Conservation (phyloP, 2,888 invertebrate genomes). For the Metalampra italica region DNA sequence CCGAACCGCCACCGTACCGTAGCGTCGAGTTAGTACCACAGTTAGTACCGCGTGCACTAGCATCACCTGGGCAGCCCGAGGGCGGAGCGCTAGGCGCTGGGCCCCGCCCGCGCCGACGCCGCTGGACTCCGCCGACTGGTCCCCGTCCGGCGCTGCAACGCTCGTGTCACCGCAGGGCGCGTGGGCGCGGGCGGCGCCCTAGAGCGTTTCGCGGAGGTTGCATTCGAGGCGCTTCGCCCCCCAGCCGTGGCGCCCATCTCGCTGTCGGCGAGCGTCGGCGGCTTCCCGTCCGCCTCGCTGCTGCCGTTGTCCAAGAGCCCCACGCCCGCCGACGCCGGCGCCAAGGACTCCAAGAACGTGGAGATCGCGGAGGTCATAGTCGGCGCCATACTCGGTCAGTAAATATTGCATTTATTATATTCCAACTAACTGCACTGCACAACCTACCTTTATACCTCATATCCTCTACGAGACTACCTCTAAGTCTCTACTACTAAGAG, state of each 20-base stretch:
- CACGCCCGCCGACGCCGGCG: slow-evolving; percentile 86
- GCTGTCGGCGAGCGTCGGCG: slow-evolving; percentile 85
- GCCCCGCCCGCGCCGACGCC: slow-evolving; percentile 12
- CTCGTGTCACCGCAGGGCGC: slow-evolving; percentile 50
- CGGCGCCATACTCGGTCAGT: slow-evolving; percentile 95
- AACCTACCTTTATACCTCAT: too few relatives aligned
- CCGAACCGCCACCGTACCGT: too few relatives aligned
- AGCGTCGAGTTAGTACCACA: not conserved
- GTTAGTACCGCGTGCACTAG: not conserved
- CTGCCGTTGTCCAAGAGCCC: slow-evolving; percentile 88
- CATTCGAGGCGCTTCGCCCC: slow-evolving; percentile 83
- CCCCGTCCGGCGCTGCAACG: slow-evolving; percentile 66
- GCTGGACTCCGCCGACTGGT: slow-evolving; percentile 31
- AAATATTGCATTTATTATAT: too few relatives aligned
- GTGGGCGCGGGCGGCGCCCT: slow-evolving; percentile 78
- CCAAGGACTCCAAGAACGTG: slow-evolving; percentile 92
- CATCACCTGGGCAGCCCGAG: not conserved
- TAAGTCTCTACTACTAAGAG: too few relatives aligned
- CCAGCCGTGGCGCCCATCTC: slow-evolving; percentile 88
- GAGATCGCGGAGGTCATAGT: slow-evolving; percentile 98
- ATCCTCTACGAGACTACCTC: too few relatives aligned
- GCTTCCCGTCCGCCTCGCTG: slow-evolving; percentile 84
- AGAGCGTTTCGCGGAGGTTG: slow-evolving; percentile 87
- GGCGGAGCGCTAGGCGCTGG: not conserved
- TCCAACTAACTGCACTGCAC: too few relatives aligned